phyloP scores from a whole-genome alignment of 2,888 invertebrate species.

The Diogma glabrata region DNA sequence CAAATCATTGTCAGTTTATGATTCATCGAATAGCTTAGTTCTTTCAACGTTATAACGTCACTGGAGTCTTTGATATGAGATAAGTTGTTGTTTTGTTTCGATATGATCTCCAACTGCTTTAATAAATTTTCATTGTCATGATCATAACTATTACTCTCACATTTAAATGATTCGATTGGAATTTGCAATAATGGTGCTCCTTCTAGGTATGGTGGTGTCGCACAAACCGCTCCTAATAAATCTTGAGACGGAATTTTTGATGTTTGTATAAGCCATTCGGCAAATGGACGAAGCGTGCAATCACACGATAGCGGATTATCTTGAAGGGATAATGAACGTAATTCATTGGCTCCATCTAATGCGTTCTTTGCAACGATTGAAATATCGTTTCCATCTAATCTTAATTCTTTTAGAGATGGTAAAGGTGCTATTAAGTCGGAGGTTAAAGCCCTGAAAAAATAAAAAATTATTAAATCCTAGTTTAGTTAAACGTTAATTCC shows the following conservation, averaged over 20 bases:
- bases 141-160: conserved; percentile 28
- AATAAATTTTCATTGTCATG: conserved; percentile 33
- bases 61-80: conserved; percentile 31
- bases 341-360: conserved; percentile 30
- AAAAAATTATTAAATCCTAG: not conserved
- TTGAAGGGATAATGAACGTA: conserved; percentile 36
- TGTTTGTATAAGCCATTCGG: conserved; percentile 60
- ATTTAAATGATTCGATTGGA: conserved; percentile 51
- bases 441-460: conserved; percentile 50
- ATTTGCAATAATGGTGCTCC: conserved; percentile 66
- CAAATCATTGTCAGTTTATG: conserved; percentile 43
- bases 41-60: conserved; percentile 40
- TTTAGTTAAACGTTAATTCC: not conserved
- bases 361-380: conserved; percentile 68
- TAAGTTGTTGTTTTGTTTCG: conserved; percentile 30
- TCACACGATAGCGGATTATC: conserved; percentile 80
- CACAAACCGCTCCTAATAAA: conserved; percentile 52
- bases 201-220: conserved; percentile 73
- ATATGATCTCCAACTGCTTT: conserved; percentile 31
- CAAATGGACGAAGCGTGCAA: conserved; percentile 65
- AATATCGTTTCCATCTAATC: conserved; percentile 73
- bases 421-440: conserved; percentile 65
- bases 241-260: conserved; percentile 37
- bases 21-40: conserved; percentile 45
- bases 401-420: conserved; percentile 51